Base-by-base conservation (phyloP, 2,113 vertebrate genomes). In the Eretmochelys imbricata region DNA sequence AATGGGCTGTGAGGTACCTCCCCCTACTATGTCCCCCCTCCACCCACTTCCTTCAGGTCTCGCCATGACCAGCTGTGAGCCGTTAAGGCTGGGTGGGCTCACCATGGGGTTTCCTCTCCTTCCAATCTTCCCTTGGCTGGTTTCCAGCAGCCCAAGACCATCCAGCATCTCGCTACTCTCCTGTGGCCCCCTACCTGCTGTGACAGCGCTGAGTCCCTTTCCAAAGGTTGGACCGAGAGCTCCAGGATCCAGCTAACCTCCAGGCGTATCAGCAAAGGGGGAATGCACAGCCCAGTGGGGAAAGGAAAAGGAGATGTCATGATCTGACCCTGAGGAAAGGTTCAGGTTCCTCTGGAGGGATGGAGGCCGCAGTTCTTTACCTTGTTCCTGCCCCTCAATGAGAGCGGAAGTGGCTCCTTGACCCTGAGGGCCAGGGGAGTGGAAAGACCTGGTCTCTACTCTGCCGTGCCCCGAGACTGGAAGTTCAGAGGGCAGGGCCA, bases 401-500 rank as follows among this genome's bases (percentile, higher is more conserved):
- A 42, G 38, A 75, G n/a, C 22, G 24, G 11, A 31, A 38, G 2
- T 20, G 35, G 20, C 20, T 75, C 9, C 35, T 38, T 72, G 65
- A 31, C n/a, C 14, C 35, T 38, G n/a, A 72, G 17, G 19, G 19
- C 31, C n/a, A n/a, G 19, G 35, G 65, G 93, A 80, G 95, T 82
- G 85, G 91, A 84, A 93, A 91, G 65, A 19, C 65, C 9, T 35
- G 53, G 85, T 88, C 95, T 94, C 85, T 88, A 88, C 55, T 87
- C 87, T 4, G 62, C 93, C 91, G 84, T 87, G 85, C 89, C 62
- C 3, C 1, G 90, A 96, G 95, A 96, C 95, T 85, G 51, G 85
- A 25, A 48, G 93, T 96, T 82, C 90, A 93, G 88, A 92, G 92
- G 89, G 88, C 85, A 95, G 42, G 24, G 11, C 24, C 24, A 20